phyloP scores from a whole-genome alignment of 2,113 vertebrate species.

The Notechis scutatus region DNA sequence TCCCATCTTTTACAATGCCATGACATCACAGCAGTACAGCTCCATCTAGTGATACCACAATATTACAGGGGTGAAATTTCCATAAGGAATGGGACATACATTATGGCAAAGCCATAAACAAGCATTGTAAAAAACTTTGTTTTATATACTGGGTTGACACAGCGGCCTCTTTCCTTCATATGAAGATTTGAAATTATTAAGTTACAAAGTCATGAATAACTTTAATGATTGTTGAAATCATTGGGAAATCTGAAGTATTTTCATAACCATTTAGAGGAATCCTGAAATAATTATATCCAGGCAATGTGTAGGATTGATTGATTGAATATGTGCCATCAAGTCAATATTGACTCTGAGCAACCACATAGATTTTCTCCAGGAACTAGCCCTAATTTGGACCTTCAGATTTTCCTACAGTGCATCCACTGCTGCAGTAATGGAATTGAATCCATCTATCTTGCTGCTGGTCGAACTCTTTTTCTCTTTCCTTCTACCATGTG shows the following conservation, averaged over 20 bases:
- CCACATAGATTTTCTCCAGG: neutral
- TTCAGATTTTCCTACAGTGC: neutral
- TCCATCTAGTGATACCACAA: neutral
- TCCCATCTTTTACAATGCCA: neutral
- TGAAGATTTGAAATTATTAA: neutral
- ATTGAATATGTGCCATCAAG: neutral
- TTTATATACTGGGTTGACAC: neutral
- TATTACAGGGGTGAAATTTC: neutral
- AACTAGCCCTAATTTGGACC: neutral
- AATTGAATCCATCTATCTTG: neutral
- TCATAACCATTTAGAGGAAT: neutral
- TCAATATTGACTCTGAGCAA: neutral
- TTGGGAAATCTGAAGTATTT: neutral
- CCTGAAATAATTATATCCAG: neutral
- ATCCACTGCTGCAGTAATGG: neutral
- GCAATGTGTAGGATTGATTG: neutral
- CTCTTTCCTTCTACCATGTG: neutral
- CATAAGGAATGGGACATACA: neutral
- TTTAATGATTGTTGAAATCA: neutral
- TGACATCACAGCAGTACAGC: neutral
- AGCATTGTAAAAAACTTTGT: neutral
- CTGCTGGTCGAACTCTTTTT: neutral
- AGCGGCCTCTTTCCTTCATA: neutral
- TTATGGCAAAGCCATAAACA: neutral
- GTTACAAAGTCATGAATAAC: neutral